These are phyloP conservation scores for Hypercompe scribonia DNA, from an alignment of 2,888 invertebrate species.

Conservation along the genomic window DNA sequence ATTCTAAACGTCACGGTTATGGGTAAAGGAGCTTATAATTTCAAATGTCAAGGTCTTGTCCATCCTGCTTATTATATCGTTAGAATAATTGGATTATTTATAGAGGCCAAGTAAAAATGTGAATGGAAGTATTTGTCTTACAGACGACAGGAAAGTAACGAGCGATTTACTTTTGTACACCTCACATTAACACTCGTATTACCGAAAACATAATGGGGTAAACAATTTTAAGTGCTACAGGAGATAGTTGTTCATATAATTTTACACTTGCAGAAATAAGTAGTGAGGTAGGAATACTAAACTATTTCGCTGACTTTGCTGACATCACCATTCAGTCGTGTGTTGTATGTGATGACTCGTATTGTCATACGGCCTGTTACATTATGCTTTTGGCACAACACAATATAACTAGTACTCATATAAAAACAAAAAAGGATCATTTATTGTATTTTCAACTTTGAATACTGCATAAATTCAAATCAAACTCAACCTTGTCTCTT, in stretches of 20 bases:
- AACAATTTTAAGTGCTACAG: background rate
- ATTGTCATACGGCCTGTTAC: background rate
- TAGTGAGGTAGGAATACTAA: background rate
- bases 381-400: background rate
- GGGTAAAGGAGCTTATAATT: background rate
- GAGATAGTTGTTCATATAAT: background rate
- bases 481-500: background rate
- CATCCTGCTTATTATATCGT: background rate
- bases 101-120: background rate
- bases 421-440: background rate
- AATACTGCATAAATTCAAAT: background rate
- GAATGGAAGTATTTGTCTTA: background rate
- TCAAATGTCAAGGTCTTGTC: background rate
- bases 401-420: background rate
- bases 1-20: background rate
- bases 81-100: background rate
- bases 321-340: background rate
- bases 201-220: background rate
- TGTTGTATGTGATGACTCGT: background rate
- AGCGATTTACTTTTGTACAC: background rate
- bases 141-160: background rate
- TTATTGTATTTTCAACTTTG: background rate
- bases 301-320: background rate
- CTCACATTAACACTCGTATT: background rate
- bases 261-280: background rate